phyloP scores from a whole-genome alignment of 1,140 invertebrate species.

The Cotesia chilonis region DNA sequence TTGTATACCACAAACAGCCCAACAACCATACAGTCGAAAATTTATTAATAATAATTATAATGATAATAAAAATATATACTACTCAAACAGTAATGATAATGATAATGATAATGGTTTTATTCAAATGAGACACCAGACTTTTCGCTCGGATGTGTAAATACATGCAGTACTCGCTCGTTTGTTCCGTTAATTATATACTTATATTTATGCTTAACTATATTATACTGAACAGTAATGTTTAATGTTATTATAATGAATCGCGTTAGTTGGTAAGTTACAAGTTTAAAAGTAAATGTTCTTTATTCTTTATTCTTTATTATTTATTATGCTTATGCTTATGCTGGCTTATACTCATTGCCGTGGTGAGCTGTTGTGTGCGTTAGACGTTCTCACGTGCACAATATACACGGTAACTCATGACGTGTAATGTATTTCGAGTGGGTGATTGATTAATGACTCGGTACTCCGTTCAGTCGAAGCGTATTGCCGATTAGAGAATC shows the following conservation, averaged over 20 bases:
- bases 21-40: too few relatives aligned
- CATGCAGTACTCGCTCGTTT: not conserved
- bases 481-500: constrained; percentile 48
- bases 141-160: too few relatives aligned
- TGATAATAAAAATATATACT: not conserved
- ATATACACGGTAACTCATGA: not conserved
- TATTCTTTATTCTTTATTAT: too few relatives aligned
- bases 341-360: too few relatives aligned
- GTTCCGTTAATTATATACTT: not conserved
- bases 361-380: not conserved
- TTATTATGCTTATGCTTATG: too few relatives aligned
- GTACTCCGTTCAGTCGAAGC: constrained; percentile 35
- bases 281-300: not conserved
- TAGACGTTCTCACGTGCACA: not conserved
- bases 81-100: too few relatives aligned
- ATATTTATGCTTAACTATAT: not conserved
- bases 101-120: not conserved
- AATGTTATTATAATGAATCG: constrained; percentile 3
- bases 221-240: not conserved
- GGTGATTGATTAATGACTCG: constrained; percentile 45
- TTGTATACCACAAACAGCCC: too few relatives aligned
- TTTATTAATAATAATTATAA: not conserved
- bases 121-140: not conserved
- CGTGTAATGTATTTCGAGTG: constrained; percentile 40
- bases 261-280: constrained; percentile 1